Percentiles rank a stretch among this genome's conserved stretches.
These are phyloP conservation scores for Polypedilum vanderplanki DNA, from an alignment of 1,140 invertebrate species.

Conservation along the genomic window DNA sequence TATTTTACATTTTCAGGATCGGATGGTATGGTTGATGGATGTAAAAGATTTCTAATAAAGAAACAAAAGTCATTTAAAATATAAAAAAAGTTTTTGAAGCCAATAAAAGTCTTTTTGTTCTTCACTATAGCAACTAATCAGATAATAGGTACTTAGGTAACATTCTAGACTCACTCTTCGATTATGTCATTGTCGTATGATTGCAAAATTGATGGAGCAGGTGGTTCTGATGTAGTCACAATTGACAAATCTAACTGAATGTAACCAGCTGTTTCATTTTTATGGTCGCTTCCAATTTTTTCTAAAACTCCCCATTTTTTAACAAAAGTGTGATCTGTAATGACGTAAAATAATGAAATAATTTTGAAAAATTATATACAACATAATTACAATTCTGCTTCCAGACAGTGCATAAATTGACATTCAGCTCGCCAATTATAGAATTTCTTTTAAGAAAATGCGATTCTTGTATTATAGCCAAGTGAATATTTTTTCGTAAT, in stretches of 20 bases:
- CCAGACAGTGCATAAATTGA: conserved; percentile 67
- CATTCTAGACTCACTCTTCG: conserved; percentile 53
- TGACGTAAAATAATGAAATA: conserved; percentile 6
- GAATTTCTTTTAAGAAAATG: conserved; percentile 43
- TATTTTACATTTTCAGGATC: conserved; percentile 38
- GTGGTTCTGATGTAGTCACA: conserved; percentile 55
- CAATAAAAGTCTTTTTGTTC: no score
- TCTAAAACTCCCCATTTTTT: conserved; percentile 71
- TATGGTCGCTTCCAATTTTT: conserved; percentile 53
- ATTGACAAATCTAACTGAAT: conserved; percentile 69
- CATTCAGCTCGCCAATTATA: conserved; percentile 55
- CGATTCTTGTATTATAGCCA: conserved; percentile 47
- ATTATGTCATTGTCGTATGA: conserved; percentile 61
- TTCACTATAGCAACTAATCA: not conserved
- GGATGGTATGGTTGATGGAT: conserved; percentile 52
- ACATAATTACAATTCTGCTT: conserved; percentile 52
- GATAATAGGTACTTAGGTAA: not conserved
- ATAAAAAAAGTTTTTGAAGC: not conserved
- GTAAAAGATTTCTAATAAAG: conserved; percentile 57
- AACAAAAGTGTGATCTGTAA: conserved; percentile 63
- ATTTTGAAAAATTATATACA: conserved; percentile 30
- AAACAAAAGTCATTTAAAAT: conserved; percentile 30
- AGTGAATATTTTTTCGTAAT: conserved; percentile 43
- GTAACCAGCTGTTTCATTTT: conserved; percentile 55
- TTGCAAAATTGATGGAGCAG: conserved; percentile 52